Evolutionary conservation across 2,797 vertebrate genomes (phyloP).

Genomic region (Centroberyx gerrardi): DNA sequence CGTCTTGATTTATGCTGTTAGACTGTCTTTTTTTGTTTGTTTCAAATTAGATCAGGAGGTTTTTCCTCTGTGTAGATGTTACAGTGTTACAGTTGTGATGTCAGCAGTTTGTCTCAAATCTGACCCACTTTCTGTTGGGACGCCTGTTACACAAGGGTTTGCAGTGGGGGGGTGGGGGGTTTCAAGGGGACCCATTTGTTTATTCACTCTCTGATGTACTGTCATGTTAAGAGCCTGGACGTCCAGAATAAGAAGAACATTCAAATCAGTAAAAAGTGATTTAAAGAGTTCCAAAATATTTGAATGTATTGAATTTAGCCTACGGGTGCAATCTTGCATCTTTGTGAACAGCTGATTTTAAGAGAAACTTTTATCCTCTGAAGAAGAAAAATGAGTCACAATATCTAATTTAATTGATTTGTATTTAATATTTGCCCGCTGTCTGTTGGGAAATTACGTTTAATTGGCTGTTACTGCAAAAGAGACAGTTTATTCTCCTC

Average conservation of each 20-base stretch:
- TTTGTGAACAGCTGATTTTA: not conserved
- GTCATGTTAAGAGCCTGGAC: not conserved
- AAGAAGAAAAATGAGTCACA: too few species aligned
- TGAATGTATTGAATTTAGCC: slow-evolving; percentile 63
- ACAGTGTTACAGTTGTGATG: slow-evolving; percentile 58
- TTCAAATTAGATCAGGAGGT: slow-evolving; percentile 17
- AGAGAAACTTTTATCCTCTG: not conserved
- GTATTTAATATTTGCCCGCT: too few species aligned
- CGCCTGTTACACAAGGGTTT: not conserved
- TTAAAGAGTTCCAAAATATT: slow-evolving; percentile 27
- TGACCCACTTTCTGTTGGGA: not conserved
- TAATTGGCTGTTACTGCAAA: too few species aligned
- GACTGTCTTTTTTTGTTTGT: slow-evolving; percentile 10
- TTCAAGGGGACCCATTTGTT: slow-evolving; percentile 7
- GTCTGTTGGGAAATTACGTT: too few species aligned
- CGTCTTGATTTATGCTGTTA: slow-evolving; percentile 39
- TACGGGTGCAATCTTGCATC: not conserved
- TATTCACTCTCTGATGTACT: not conserved
- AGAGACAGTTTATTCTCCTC: too few species aligned
- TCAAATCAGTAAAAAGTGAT: not conserved
- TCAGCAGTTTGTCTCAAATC: slow-evolving; percentile 26
- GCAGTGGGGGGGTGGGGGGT: not conserved
- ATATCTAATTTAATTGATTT: not conserved
- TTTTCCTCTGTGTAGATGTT: slow-evolving; percentile 29
- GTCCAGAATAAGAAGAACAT: not conserved